These are phyloP conservation scores for Drosophila albomicans DNA, from an alignment of 1,140 invertebrate genomes.

Conservation along the genomic window DNA sequence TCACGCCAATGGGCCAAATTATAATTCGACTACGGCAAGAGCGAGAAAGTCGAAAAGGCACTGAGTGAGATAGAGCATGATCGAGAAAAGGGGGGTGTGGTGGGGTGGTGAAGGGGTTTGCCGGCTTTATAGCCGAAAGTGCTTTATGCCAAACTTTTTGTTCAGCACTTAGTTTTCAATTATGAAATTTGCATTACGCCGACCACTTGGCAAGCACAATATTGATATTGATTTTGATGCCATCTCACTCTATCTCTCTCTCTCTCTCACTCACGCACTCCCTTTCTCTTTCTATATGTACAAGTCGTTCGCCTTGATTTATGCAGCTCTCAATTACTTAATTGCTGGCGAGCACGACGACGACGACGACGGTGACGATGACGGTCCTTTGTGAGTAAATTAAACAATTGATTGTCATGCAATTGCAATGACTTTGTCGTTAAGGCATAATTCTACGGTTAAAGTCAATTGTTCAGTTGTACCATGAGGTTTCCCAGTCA, in stretches of 20 bases:
- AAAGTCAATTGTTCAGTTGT: not conserved
- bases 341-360: slow-evolving; percentile 49
- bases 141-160: slow-evolving; percentile 69
- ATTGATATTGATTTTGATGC: slow-evolving; percentile 73
- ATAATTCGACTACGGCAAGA: slow-evolving; percentile 45
- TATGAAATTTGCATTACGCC: slow-evolving; percentile 77
- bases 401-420: slow-evolving; percentile 71
- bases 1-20: slow-evolving; percentile 71
- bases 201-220: slow-evolving; percentile 68
- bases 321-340: slow-evolving; percentile 73
- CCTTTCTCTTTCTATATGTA: not conserved
- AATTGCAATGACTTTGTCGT: slow-evolving; percentile 27
- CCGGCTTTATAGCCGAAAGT: slow-evolving; percentile 45
- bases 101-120: not conserved
- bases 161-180: slow-evolving; percentile 78
- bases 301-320: slow-evolving; percentile 34
- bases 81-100: too few species aligned
- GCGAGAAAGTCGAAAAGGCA: not conserved
- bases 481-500: not conserved
- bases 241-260: not conserved
- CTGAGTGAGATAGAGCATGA: not conserved
- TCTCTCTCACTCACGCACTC: not conserved
- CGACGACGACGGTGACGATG: slow-evolving; percentile 11
- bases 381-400: slow-evolving; percentile 57
- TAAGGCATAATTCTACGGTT: slow-evolving; percentile 13